A percentile compares a stretch with the other conserved stretches of the same genome.
Conservation (phyloP, 2,113 vertebrate genomes). For the Thalassoma bifasciatum region DNA sequence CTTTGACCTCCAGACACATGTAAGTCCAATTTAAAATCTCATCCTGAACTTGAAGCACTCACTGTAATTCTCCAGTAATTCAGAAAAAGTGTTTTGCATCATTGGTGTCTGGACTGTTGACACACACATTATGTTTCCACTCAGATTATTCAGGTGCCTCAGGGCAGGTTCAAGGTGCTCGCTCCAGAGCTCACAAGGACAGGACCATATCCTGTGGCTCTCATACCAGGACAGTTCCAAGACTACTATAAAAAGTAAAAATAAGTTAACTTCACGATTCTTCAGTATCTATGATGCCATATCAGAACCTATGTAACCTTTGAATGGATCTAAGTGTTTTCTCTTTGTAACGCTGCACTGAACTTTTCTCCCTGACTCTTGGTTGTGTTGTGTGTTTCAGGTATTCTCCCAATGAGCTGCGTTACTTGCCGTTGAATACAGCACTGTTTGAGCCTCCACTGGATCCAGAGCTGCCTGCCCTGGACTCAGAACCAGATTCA, state of each 20-base stretch:
- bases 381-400: constrained; percentile 70
- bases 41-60: no score
- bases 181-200: constrained; percentile 92
- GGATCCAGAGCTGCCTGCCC: constrained; percentile 93
- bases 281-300: background rate
- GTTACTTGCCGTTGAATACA: constrained; percentile 95
- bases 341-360: background rate
- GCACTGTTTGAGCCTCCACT: constrained; percentile 96
- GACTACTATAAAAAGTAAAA: constrained; percentile 97
- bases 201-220: constrained; percentile 96
- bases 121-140: background rate
- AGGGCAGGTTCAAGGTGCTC: constrained; percentile 94
- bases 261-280: background rate
- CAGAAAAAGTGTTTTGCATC: no score
- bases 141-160: constrained; percentile 98
- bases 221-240: constrained; percentile 99
- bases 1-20: constrained; percentile 98
- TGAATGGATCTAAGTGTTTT: background rate
- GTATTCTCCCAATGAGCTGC: constrained; percentile 96
- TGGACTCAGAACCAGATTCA: constrained; percentile 96
- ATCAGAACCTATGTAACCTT: background rate
- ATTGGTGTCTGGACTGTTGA: background rate
- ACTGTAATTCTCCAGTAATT: no score
- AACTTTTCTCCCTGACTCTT: background rate
- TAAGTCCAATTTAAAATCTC: constrained; percentile 69